Conservation (phyloP, 2,113 vertebrate genomes). For the Sula dactylatra region DNA sequence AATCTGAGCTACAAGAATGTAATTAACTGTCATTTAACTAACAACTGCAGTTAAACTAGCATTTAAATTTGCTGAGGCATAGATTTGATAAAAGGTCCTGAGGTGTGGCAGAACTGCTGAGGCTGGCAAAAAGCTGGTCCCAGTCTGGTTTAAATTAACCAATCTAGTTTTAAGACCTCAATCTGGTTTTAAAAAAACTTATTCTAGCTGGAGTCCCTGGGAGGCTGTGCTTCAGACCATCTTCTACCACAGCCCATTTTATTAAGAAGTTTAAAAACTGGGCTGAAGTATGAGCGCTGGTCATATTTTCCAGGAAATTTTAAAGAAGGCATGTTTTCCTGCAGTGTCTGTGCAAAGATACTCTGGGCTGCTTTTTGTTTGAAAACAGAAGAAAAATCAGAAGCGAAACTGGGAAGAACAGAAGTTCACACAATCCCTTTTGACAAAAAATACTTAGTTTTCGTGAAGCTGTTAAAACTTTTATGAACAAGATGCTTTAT, state of each 20-base stretch:
- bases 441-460: background rate
- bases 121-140: background rate
- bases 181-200: background rate
- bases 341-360: rapidly evolving
- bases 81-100: slow-evolving; percentile 45
- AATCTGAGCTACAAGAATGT: slow-evolving; percentile 44
- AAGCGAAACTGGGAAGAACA: background rate
- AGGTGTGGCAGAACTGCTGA: slow-evolving; percentile 46
- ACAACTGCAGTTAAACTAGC: slow-evolving; percentile 46
- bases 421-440: background rate
- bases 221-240: background rate
- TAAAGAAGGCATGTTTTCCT: background rate
- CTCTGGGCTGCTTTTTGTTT: background rate
- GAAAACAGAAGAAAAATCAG: background rate
- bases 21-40: slow-evolving; percentile 63
- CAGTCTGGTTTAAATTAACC: background rate
- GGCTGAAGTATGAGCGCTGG: rapidly evolving
- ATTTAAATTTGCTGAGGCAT: slow-evolving; percentile 55
- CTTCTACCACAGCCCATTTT: background rate
- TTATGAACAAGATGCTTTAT: background rate
- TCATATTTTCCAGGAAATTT: background rate
- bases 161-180: background rate
- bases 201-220: background rate
- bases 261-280: background rate
- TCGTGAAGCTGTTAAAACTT: background rate